phyloP scores from a whole-genome alignment of 2,888 invertebrate genomes.

The Limnephilus lunatus region DNA sequence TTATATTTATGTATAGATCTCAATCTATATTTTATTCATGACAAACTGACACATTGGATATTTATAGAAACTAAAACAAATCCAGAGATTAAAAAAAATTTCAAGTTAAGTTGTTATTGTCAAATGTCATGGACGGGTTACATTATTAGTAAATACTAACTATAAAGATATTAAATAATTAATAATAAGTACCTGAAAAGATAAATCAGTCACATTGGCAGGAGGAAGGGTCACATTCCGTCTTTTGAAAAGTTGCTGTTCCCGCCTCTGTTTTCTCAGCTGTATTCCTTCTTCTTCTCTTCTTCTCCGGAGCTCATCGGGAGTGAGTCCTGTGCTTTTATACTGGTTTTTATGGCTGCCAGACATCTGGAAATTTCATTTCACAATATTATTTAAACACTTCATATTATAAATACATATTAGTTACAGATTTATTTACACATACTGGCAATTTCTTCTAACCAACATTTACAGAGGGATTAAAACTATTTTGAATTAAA shows the following conservation, averaged over 20 bases:
- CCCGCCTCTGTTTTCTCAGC: constrained; percentile 95
- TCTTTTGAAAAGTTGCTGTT: constrained; percentile 94
- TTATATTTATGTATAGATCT: background rate
- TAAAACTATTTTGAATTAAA: background rate
- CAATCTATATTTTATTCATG: background rate
- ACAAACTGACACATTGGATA: too few relatives aligned
- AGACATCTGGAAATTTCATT: constrained; percentile 81
- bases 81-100: background rate
- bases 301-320: constrained; percentile 92
- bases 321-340: constrained; percentile 95
- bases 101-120: background rate
- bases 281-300: constrained; percentile 98
- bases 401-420: background rate
- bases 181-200: constrained; percentile 44
- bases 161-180: background rate
- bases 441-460: background rate
- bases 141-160: background rate
- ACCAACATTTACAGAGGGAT: background rate
- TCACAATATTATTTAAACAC: background rate
- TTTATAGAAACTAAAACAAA: background rate
- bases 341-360: constrained; percentile 93
- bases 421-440: background rate
- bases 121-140: background rate
- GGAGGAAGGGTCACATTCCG: constrained; percentile 85
- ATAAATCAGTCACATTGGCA: constrained; percentile 48